Percentiles rank a stretch among this genome's conserved stretches.
These are phyloP conservation scores for Hemiscyllium ocellatum DNA, from an alignment of 2,113 vertebrate species.

Conservation along the genomic window DNA sequence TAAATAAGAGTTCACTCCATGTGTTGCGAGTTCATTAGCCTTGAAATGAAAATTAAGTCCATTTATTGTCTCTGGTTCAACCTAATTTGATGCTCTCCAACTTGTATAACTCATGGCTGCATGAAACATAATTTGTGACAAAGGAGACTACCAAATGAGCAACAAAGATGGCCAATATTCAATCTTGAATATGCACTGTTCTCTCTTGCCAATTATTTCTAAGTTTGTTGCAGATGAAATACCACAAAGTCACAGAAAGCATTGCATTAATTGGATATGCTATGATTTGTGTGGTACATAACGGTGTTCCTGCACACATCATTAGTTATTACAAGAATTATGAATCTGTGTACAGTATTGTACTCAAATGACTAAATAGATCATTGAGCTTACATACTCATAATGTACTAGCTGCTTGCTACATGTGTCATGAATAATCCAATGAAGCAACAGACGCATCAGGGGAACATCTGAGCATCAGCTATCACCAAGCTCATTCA, in stretches of 20 bases:
- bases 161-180: background rate
- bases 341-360: background rate
- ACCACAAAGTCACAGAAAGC: background rate
- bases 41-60: conserved; percentile 3
- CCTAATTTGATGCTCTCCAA: background rate
- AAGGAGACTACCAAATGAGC: background rate
- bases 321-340: background rate
- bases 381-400: background rate
- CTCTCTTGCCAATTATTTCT: background rate
- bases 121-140: background rate
- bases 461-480: background rate
- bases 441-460: background rate
- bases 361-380: background rate
- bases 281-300: background rate
- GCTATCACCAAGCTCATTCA: background rate
- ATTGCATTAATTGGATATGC: background rate
- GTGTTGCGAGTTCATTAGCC: background rate
- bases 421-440: background rate
- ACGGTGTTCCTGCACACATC: background rate
- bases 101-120: background rate
- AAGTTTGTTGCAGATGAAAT: background rate
- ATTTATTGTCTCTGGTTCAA: background rate
- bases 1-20: background rate
- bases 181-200: background rate
- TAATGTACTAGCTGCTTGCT: background rate